Conservation (phyloP, 2,113 vertebrate genomes). For the Malurus cyaneus region DNA sequence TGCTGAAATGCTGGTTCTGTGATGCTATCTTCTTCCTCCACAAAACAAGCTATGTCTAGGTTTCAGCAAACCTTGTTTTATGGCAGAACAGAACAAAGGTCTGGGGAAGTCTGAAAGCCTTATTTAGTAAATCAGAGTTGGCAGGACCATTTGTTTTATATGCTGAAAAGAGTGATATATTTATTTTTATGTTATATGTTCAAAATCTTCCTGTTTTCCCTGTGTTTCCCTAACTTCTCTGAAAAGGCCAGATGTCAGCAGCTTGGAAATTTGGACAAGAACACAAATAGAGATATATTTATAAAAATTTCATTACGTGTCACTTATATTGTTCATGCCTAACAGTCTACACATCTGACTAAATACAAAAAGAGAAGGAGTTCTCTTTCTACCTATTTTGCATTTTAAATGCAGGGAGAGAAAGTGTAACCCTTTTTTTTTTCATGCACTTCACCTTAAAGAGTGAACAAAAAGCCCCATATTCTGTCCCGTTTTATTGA, state of each 20-base stretch:
- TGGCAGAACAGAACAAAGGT: neutral
- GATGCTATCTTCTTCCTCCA: neutral
- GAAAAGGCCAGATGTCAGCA: neutral
- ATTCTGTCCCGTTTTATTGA: neutral
- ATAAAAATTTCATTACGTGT: neutral
- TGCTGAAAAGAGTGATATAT: fast-evolving
- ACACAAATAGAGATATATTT: neutral
- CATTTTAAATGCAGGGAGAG: neutral
- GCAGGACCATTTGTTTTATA: neutral
- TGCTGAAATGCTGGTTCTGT: neutral
- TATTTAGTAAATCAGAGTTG: neutral
- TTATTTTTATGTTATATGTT: neutral
- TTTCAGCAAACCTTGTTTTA: neutral
- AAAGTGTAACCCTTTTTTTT: neutral
- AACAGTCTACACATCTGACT: neutral
- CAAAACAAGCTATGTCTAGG: neutral
- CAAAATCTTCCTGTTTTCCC: neutral
- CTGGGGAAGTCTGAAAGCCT: neutral
- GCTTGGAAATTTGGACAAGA: fast-evolving
- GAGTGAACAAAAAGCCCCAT: neutral
- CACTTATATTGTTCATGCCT: neutral
- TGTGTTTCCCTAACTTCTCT: neutral
- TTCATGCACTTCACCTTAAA: neutral
- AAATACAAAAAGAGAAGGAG: neutral
- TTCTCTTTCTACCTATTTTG: neutral